Evolutionary conservation across 2,888 invertebrate genomes (phyloP), one percentile per base, ranked within the genome.

Genomic region (Dorcus parallelipipedus): DNA sequence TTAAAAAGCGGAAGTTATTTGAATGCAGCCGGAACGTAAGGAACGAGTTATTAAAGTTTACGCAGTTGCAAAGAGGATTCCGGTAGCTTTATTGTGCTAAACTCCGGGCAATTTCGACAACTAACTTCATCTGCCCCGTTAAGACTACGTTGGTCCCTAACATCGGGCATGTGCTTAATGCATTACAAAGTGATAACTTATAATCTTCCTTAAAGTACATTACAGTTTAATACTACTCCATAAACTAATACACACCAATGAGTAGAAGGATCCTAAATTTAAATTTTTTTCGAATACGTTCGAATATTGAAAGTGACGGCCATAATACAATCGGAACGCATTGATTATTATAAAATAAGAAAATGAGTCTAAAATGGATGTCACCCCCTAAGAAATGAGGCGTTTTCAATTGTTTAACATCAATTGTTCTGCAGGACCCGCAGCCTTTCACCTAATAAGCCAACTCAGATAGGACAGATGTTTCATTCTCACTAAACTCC

Each of bases 1-100:
- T 56, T 51, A 51, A 56, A 56, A 56, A 56, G 26, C 56, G 51
- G 56, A 56, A 56, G 56, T 56, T 56, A 42, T 17, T 45, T 45
- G 51, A 56, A 56, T 38, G 40, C 51, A 38, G 9, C 23, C 33
- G 56, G 45, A 56, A 51, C 51, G 38, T 51, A 38, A 45, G 43
- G 33, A 56, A 51, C 45, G 40, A 49, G 41, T 48, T 41, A 41
- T 9, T 9, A 20, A 42, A 50, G 45, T 51, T 55, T 56, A 23
- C 9, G 39, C 43, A 51, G 49, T 51, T 41, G 43, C 56, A 56
- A 56, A 56, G 56, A 42, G 56, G 56, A 56, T 56, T 51, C 51
- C 39, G 45, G 51, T 38, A 33, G 43, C 38, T 50, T 56, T 56
- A 51, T 56, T 51, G 56, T 56, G 26, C 56, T 38, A 51, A 56